Base-by-base conservation (phyloP, 2,113 vertebrate species). In the Microcebus lehilahytsara region DNA sequence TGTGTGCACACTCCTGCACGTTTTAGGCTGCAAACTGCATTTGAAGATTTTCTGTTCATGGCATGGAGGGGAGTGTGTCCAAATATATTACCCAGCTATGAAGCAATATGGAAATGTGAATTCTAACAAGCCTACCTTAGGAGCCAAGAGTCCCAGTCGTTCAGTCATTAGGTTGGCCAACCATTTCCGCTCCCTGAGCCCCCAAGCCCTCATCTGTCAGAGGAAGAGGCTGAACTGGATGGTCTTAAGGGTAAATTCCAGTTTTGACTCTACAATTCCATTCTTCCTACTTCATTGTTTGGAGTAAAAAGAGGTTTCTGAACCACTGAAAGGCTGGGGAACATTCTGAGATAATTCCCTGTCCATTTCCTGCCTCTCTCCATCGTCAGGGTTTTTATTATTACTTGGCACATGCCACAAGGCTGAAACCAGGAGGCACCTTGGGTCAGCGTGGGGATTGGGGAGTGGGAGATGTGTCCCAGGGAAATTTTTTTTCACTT, bases 1-100 rank as follows among this genome's bases (percentile, higher is more conserved):
- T 89, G 40, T 53, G 83, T 58, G n/a, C 20, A 30, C 72, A 64
- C 56, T 74, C 37, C 27, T 58, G 60, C 64, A 80, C 60, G 34
- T 71, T 83, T 83, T 42, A 84, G 78, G 85, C 20, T n/a, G 32
- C 83, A 96, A 32, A 51, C 62, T 80, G 42, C 74, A 32, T 80
- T 89, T 66, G 58, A 93, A 97, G 64, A 75, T 84, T 75, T 86
- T 89, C 46, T 85, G 2, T 72, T 71, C 30, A 14, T 22, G 46
- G 25, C 37, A 20, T 87, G 56, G 56, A 83, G 9, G 74, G 34
- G 56, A 92, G 9, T 17, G 11, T 62, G 34, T 77, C 64, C 84
- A 87, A 10, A 85, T 60, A 42, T 1, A 69, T 79, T 74, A 42
- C 49, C 40, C 49, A 42, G n/a, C 11, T 86, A 23, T 25, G 60